Base-by-base conservation (phyloP, 1,140 invertebrate species). In the Eubasilissa regina region DNA sequence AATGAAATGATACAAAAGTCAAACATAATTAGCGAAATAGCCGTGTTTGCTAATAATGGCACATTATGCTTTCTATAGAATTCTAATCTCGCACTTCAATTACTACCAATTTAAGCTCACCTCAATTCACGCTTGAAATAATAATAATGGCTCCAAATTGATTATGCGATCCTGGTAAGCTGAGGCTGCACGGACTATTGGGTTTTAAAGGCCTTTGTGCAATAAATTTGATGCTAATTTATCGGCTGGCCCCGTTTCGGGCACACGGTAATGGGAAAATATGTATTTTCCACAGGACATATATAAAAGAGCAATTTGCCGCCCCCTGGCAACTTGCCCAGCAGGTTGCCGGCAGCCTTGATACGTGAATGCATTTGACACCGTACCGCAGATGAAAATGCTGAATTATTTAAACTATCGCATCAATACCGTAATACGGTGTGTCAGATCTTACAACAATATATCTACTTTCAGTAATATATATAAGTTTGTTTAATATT, bases 221-320 rank as follows among this genome's bases (percentile, higher is more conserved):
- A 70, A 70, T 70, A 70, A 70, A 70, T 75, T 19, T 58, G 51
- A 53, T 45, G 55, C 3, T 25, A 44, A 75, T 58, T 58, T 55
- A 75, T 75, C 43, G 73, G 17, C 51, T 75, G 55, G 58, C 73
- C 73, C 55, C 25, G 35, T 47, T 75, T 11, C 25, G n/a, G 51
- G 58, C n/a, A 4, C 43, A 12, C 25, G 44, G 19, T 51, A 25
- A 58, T 12, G 56, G 55, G 51, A 15, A 56, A 56, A 56, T 75
- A 47, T 21, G 17, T 73, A 45, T 75, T 58, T 75, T 75, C 73
- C n/a, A 60, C 6, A 6, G 72, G 19, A 58, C 73, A 35, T 45
- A 60, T 44, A 43, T 44, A 44, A 75, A 75, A 60, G 73, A 75
- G 13, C 55, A 60, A 58, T 17, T 58, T 58, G 12, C 11, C 25